Conservation (phyloP, 2,113 vertebrate genomes). For the Oncorhynchus masou region DNA sequence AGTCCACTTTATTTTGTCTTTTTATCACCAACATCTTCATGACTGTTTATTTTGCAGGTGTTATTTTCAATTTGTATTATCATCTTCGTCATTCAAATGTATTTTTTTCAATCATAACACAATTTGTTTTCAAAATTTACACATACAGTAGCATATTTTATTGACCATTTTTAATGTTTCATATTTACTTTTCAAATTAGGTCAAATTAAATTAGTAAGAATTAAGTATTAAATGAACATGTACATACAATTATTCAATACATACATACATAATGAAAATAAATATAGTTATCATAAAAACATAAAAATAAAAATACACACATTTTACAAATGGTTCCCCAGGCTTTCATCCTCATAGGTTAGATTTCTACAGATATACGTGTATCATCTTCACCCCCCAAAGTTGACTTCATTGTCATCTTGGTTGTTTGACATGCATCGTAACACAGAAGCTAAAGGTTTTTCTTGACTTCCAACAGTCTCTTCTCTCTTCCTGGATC, state of each 20-base stretch:
- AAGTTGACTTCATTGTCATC: conserved; percentile 62
- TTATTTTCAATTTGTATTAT: conserved; percentile 62
- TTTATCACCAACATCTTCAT: conserved; percentile 41
- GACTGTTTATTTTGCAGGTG: conserved; percentile 65
- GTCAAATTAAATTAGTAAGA: conserved; percentile 72
- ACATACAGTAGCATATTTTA: conserved; percentile 74
- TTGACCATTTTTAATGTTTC: conserved; percentile 67
- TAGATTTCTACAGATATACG: conserved; percentile 71
- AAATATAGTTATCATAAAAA: conserved; percentile 79
- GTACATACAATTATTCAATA: conserved; percentile 79
- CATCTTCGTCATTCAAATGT: conserved; percentile 66
- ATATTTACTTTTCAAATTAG: conserved; percentile 74
- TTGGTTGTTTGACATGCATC: conserved; percentile 78
- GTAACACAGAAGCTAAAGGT: conserved; percentile 76
- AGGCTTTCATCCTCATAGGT: conserved; percentile 55
- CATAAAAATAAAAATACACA: conserved; percentile 79
- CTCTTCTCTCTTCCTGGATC: conserved; percentile 11
- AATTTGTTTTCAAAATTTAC: conserved; percentile 73
- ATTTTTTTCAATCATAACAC: conserved; percentile 69
- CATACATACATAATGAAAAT: conserved; percentile 79
- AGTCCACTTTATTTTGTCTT: conserved; percentile 65
- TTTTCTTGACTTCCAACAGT: conserved; percentile 42
- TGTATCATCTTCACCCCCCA: conserved; percentile 66
- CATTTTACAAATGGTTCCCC: conserved; percentile 78
- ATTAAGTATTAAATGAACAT: conserved; percentile 69